phyloP scores from a whole-genome alignment of 2,797 vertebrate species.

The Sibirionetta formosa region DNA sequence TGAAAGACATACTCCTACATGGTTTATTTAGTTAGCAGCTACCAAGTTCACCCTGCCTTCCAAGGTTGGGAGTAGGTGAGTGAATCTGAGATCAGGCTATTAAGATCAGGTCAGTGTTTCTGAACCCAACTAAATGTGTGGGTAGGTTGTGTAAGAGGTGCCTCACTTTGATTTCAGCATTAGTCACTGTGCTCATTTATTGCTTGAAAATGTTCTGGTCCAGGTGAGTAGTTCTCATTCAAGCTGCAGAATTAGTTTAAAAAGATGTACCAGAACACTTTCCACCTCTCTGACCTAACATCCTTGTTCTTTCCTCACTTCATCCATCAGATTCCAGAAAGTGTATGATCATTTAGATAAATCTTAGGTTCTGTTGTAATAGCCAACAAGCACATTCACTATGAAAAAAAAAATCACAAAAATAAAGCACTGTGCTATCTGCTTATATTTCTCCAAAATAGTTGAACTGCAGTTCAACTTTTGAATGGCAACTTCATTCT shows the following conservation, averaged over 20 bases:
- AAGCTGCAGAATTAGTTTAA: not conserved
- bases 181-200: constrained; percentile 45
- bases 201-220: constrained; percentile 26
- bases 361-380: constrained; percentile 3
- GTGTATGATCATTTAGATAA: not conserved
- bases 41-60: constrained; percentile 6
- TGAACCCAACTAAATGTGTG: constrained; percentile 6
- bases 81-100: constrained; percentile 25
- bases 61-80: constrained; percentile 46
- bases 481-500: constrained; percentile 74
- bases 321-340: constrained; percentile 4
- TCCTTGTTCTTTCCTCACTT: constrained; percentile 44
- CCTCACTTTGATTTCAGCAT: constrained; percentile 29
- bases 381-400: constrained; percentile 2
- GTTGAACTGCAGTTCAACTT: constrained; percentile 64
- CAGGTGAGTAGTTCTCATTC: constrained; percentile 61
- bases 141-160: constrained; percentile 40
- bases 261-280: not conserved
- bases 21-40: constrained; percentile 52
- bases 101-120: constrained; percentile 22
- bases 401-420: not conserved
- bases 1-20: constrained; percentile 54
- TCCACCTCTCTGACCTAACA: constrained; percentile 16
- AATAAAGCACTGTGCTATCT: constrained; percentile 42
- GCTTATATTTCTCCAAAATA: constrained; percentile 48